These are phyloP conservation scores for Apteryx owenii DNA, from an alignment of 2,113 vertebrate species.

Conservation along the genomic window DNA sequence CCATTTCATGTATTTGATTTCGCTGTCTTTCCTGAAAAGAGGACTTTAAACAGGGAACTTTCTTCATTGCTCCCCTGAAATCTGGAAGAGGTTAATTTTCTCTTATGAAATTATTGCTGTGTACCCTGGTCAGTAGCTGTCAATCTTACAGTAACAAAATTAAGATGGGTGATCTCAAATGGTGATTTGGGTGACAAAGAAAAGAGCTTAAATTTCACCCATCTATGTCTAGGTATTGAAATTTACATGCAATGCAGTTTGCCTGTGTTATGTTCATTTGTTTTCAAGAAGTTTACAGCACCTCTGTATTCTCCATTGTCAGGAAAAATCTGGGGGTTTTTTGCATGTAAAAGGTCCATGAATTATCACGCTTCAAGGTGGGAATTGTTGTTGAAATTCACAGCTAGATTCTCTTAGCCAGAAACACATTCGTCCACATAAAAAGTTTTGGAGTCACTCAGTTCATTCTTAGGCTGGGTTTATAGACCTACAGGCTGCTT, in stretches of 20 bases:
- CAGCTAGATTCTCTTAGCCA: neutral
- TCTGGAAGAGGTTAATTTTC: neutral
- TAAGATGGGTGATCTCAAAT: neutral
- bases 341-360: neutral
- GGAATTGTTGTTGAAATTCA: neutral
- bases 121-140: neutral
- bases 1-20: neutral
- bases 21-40: neutral
- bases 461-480: neutral
- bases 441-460: accelerated
- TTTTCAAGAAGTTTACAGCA: neutral
- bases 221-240: neutral
- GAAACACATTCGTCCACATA: neutral
- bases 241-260: neutral
- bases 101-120: neutral
- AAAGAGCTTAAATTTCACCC: neutral
- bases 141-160: neutral
- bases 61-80: neutral
- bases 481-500: neutral
- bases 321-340: neutral
- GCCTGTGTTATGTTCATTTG: neutral
- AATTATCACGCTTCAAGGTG: neutral
- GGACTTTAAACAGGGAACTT: neutral
- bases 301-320: neutral
- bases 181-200: neutral